Evolutionary conservation across 2,888 invertebrate genomes (phyloP), one percentile per base, ranked within the genome.

Genomic region (Phoronis australis): DNA sequence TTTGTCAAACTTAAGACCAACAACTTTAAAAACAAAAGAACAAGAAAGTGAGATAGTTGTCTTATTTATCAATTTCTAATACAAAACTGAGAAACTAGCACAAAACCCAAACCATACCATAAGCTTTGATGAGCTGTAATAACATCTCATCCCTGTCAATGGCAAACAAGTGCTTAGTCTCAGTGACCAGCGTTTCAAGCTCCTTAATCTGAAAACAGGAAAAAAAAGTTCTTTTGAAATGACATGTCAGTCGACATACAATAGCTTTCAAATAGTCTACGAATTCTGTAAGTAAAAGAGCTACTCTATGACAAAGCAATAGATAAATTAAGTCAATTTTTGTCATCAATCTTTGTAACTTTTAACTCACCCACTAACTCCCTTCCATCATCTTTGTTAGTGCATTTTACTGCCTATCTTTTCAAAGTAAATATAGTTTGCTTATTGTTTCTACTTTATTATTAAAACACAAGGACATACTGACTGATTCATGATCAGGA

Each of bases 101-200:
- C 31, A 21, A 35, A n/a, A n/a, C n/a, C n/a, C n/a, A n/a, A n/a
- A n/a, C n/a, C 75, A 71, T 60, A 75, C 78, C 84, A 70, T 89
- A 89, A 40, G 84, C 84, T n/a, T 85, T 77, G 2, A 91, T 78
- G 9, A 90, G 80, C 62, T 87, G 85, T 63, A 85, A 85, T 73
- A 86, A 89, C 58, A 90, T 85, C 54, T 85, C 84, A 15, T 84
- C 81, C 3, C 89, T 82, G 69, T 88, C 87, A 45, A 87, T 85
- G 59, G 87, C 84, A 42, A 84, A 84, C 38, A 90, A 73, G 62
- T 87, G 86, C 67, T 84, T 86, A 0, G 90, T 88, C 0, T 88
- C 85, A 72, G 87, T 85, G 15, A 89, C 80, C 20, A 92, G 78
- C 23, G 86, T 85, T 78, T 90, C 88, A 4, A 92, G 74, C 24